Evolutionary conservation across 2,797 vertebrate species (phyloP).

Genomic region (Sylvilagus floridanus): DNA sequence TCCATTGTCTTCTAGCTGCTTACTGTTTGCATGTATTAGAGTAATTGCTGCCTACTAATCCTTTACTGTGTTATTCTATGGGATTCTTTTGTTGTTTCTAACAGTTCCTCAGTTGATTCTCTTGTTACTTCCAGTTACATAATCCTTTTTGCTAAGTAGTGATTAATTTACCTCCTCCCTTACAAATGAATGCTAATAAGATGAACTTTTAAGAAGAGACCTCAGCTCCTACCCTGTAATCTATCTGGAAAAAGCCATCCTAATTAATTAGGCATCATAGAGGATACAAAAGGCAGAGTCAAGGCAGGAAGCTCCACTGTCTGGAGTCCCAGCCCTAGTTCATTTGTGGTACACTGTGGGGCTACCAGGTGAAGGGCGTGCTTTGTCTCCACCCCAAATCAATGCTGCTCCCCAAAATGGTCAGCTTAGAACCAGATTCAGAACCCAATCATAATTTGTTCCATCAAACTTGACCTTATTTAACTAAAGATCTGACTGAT

Average conservation of each 20-base stretch:
- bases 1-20: background rate
- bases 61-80: background rate
- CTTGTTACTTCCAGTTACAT: background rate
- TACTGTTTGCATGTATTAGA: background rate
- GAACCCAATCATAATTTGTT: background rate
- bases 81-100: background rate
- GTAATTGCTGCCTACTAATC: background rate
- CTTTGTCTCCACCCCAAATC: too few species aligned
- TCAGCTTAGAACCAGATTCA: background rate
- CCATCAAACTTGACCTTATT: background rate
- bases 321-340: background rate
- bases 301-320: background rate
- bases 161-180: background rate
- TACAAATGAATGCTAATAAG: background rate
- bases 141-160: background rate
- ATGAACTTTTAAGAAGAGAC: background rate
- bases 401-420: background rate
- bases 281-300: background rate
- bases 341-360: background rate
- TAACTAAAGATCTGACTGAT: background rate
- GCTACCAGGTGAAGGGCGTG: background rate
- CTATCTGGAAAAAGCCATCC: background rate
- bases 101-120: background rate
- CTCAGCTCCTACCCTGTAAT: background rate
- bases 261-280: background rate